Conservation (phyloP, 2,113 vertebrate genomes). For the Pardalotus punctatus region DNA sequence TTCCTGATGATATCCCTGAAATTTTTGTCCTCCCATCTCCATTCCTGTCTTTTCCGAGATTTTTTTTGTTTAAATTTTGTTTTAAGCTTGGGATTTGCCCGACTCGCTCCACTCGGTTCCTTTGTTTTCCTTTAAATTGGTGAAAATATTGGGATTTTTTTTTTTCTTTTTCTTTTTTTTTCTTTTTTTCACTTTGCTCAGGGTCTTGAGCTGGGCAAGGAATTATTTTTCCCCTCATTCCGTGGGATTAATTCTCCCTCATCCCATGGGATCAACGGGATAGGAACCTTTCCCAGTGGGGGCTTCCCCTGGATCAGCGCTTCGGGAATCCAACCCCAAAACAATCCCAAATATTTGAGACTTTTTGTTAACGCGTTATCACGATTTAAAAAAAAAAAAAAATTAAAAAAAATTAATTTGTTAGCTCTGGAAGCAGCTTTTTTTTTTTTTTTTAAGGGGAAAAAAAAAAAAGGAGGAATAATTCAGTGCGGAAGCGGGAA, state of each 20-base stretch:
- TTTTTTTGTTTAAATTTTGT: background rate
- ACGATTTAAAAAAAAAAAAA: too few species aligned
- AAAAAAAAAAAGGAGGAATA: background rate
- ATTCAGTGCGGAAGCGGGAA: background rate
- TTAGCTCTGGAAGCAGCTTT: slow-evolving; percentile 9
- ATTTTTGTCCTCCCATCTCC: background rate
- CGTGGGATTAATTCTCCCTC: background rate
- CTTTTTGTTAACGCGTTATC: slow-evolving; percentile 20
- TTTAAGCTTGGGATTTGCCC: background rate
- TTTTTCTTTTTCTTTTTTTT: background rate
- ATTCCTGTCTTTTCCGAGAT: background rate
- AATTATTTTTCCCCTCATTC: background rate
- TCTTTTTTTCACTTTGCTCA: background rate
- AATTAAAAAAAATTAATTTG: background rate
- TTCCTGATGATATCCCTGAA: background rate
- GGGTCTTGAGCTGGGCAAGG: background rate
- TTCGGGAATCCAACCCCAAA: background rate
- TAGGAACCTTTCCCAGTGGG: background rate
- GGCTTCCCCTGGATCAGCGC: background rate
- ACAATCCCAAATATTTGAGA: background rate
- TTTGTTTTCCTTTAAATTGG: background rate
- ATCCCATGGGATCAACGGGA: background rate
- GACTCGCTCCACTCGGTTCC: fast-evolving
- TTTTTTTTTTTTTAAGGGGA: too few species aligned
- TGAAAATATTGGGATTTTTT: background rate